Evolutionary conservation across 1,140 invertebrate species (phyloP).

Genomic region (Hetaerina americana): DNA sequence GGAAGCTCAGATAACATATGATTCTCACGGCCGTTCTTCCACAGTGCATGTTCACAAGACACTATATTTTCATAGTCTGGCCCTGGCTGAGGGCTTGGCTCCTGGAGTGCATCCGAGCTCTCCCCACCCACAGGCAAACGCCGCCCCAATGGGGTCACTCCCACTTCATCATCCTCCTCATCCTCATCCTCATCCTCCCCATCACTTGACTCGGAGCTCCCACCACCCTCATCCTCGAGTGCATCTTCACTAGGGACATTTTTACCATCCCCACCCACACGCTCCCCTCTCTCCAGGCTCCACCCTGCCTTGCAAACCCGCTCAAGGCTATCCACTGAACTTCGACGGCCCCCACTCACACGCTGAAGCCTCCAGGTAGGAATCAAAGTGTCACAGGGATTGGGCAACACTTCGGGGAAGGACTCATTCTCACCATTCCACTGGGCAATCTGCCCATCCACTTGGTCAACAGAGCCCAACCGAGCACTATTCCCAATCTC

Average conservation of each 20-base stretch:
- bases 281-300: conserved; percentile 18
- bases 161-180: conserved; percentile 17
- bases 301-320: neutral
- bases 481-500: neutral
- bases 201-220: conserved; percentile 24
- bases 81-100: neutral
- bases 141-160: neutral
- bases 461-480: neutral
- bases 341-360: neutral
- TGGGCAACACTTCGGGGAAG: neutral
- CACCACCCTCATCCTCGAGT: conserved; percentile 22
- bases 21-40: conserved; percentile 19
- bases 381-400: neutral
- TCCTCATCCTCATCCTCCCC: conserved; percentile 22
- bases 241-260: conserved; percentile 18
- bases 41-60: conserved; percentile 15
- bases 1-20: conserved; percentile 26
- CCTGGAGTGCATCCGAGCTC: neutral
- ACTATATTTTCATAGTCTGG: conserved; percentile 19
- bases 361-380: neutral
- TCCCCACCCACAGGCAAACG: neutral
- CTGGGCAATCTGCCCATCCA: neutral
- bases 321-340: neutral
- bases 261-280: neutral
- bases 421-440: neutral